These are phyloP conservation scores for Andrena fulva DNA, from an alignment of 2,888 invertebrate genomes.

Conservation along the genomic window DNA sequence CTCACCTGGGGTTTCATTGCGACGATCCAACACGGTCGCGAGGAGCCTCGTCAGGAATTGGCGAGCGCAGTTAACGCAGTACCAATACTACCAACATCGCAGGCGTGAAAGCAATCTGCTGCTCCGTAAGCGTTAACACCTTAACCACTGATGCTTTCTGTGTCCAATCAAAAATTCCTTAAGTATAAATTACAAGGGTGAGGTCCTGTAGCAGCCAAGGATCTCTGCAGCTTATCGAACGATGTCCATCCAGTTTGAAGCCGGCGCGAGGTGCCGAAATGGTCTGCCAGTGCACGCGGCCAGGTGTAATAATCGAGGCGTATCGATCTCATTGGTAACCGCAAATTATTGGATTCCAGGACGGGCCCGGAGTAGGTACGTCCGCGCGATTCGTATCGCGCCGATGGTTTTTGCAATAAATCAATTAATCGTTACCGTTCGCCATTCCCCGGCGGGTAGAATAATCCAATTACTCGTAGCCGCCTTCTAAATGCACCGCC, in stretches of 20 bases:
- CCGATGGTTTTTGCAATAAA: constrained; percentile 12
- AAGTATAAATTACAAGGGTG: not conserved
- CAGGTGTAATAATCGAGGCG: not conserved
- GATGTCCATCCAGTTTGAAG: not conserved
- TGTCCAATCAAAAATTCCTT: not conserved
- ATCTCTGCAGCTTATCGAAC: not conserved
- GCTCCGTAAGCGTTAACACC: not conserved
- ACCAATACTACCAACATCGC: not conserved
- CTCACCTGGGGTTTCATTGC: not conserved
- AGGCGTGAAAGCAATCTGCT: not conserved
- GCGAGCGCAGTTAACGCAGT: not conserved
- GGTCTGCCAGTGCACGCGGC: too few relatives aligned
- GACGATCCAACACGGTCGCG: not conserved
- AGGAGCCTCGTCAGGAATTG: not conserved
- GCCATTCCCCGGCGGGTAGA: not conserved
- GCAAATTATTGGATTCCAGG: constrained; percentile 5
- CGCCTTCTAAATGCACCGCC: constrained; percentile 34
- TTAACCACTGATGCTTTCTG: not conserved
- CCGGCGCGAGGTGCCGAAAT: not conserved
- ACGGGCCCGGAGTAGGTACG: not conserved
- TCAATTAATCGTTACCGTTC: constrained; percentile 29
- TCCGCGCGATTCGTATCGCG: not conserved
- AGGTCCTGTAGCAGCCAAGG: not conserved
- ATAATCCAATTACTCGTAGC: constrained; percentile 43
- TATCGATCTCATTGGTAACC: not conserved